phyloP scores from a whole-genome alignment of 1,140 invertebrate genomes.

The Ceratina calcarata region DNA sequence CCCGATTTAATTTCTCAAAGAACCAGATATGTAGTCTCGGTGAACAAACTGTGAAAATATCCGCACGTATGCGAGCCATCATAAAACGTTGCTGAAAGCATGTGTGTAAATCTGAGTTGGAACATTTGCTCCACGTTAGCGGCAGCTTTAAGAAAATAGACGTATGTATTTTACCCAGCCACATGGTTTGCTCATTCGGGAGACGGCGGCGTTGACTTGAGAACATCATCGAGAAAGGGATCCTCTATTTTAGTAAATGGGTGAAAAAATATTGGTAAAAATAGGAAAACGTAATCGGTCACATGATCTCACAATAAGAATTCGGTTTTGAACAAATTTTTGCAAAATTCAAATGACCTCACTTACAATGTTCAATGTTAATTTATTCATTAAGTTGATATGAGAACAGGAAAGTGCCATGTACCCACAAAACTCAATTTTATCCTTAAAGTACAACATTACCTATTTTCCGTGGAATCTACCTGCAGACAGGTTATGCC shows the following conservation, averaged over 20 bases:
- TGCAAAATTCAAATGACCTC: not conserved
- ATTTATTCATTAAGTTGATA: too few relatives aligned
- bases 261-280: not conserved
- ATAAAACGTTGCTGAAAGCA: conserved; percentile 46
- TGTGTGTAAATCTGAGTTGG: conserved; percentile 14
- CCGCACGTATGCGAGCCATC: conserved; percentile 36
- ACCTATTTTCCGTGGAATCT: not conserved
- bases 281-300: not conserved
- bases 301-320: too few relatives aligned
- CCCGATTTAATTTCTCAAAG: conserved; percentile 5
- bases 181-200: conserved; percentile 34
- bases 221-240: conserved; percentile 24
- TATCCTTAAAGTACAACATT: conserved; percentile 28
- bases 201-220: conserved; percentile 22
- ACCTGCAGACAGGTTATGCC: conserved; percentile 37
- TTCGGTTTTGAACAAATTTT: too few relatives aligned
- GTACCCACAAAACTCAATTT: too few relatives aligned
- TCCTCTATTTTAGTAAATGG: not conserved
- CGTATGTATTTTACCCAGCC: conserved; percentile 38
- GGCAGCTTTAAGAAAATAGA: conserved; percentile 58
- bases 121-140: conserved; percentile 49
- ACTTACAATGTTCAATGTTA: too few relatives aligned
- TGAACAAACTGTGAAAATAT: conserved; percentile 50
- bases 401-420: too few relatives aligned
- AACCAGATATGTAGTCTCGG: conserved; percentile 11